These are phyloP conservation scores for Trachythela sp. DNA, from an alignment of 64 coral and sea anemone species.

Conservation along the genomic window DNA sequence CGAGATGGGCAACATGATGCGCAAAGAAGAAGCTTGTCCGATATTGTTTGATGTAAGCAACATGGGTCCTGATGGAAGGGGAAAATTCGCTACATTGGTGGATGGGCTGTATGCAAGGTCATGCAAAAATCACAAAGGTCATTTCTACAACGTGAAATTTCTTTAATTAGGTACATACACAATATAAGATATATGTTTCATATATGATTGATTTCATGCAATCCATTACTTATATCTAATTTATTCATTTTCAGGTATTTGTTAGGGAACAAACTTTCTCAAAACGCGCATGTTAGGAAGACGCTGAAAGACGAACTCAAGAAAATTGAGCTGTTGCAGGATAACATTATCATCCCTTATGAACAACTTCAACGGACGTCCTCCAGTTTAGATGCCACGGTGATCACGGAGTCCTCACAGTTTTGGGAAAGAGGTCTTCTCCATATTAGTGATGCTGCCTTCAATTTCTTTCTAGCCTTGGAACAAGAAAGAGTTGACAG, in stretches of 20 bases:
- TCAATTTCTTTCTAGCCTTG: background rate
- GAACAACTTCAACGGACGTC: background rate
- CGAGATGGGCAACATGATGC: background rate
- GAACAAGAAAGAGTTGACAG: background rate
- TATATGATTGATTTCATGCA: background rate
- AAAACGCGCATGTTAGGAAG: background rate
- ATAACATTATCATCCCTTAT: conserved; percentile 28
- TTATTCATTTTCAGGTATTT: conserved; percentile 14
- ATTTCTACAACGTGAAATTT: background rate
- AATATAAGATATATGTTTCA: background rate
- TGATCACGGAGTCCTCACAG: conserved; percentile 26
- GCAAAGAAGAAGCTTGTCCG: background rate
- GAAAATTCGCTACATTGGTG: conserved; percentile 13
- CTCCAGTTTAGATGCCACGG: background rate
- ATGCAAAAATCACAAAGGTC: background rate
- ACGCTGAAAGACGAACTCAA: background rate
- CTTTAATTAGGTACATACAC: background rate
- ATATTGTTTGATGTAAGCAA: background rate
- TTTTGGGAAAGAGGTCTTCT: conserved; percentile 35
- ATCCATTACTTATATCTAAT: background rate
- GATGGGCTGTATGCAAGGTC: background rate
- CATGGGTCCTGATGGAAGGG: conserved; percentile 8
- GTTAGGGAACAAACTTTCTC: conserved; percentile 15
- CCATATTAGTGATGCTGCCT: background rate
- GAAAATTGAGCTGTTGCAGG: conserved; percentile 16